phyloP scores from a whole-genome alignment of 2,888 invertebrate genomes.

The Tenodera sinensis region DNA sequence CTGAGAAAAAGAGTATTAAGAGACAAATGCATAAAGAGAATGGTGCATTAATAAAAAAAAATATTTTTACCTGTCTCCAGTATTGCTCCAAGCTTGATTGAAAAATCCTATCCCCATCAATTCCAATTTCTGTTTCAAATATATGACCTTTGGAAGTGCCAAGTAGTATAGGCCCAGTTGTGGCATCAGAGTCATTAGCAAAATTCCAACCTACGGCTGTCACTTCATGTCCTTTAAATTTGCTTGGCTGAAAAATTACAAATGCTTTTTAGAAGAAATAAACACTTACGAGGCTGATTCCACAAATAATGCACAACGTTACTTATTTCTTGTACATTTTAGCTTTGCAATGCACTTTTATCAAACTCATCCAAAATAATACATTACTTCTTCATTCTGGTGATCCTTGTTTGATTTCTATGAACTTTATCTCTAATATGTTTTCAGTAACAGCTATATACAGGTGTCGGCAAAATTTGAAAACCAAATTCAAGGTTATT shows the following conservation, averaged over 20 bases:
- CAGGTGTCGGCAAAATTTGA: too few relatives aligned
- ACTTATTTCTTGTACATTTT: too few relatives aligned
- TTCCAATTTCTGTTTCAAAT: conserved; percentile 82
- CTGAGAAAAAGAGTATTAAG: not conserved
- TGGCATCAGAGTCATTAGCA: conserved; percentile 61
- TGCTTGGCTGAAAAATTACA: conserved; percentile 46
- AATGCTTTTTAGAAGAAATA: not conserved
- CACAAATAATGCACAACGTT: too few relatives aligned
- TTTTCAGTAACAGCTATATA: too few relatives aligned
- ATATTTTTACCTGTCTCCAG: conserved; percentile 70
- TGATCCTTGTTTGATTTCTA: too few relatives aligned
- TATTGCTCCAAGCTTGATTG: conserved; percentile 71
- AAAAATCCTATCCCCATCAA: conserved; percentile 79
- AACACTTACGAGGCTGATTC: too few relatives aligned
- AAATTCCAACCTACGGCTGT: conserved; percentile 90
- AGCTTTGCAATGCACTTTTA: too few relatives aligned
- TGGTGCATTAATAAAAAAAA: not conserved
- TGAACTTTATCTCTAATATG: too few relatives aligned
- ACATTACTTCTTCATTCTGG: too few relatives aligned
- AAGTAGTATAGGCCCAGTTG: conserved; percentile 80
- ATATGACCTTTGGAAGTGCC: conserved; percentile 89
- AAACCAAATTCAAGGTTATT: too few relatives aligned
- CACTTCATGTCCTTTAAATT: conserved; percentile 72
- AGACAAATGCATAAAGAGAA: not conserved
- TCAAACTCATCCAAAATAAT: too few relatives aligned